Percentiles rank a stretch among this genome's conserved stretches.
These are phyloP conservation scores for Dufourea novaeangliae DNA, from an alignment of 1,140 invertebrate genomes.

Conservation along the genomic window DNA sequence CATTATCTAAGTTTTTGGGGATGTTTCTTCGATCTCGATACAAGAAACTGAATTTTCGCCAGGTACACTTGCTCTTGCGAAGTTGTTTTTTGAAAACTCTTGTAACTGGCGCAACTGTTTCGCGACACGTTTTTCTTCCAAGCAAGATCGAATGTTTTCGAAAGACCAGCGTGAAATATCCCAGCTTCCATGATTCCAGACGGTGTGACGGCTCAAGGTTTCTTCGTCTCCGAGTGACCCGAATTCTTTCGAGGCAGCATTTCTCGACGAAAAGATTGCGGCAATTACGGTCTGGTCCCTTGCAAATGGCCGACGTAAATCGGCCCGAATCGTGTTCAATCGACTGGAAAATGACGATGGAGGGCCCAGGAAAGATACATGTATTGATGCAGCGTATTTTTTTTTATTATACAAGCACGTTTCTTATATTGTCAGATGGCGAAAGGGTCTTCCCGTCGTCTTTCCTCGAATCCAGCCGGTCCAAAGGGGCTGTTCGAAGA, in stretches of 20 bases:
- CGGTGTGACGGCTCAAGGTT: too few relatives aligned
- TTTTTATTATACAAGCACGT: not conserved
- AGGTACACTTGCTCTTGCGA: not conserved
- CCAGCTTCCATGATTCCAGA: too few relatives aligned
- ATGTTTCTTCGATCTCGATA: slow-evolving; percentile 30
- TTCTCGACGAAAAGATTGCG: too few relatives aligned
- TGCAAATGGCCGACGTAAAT: too few relatives aligned
- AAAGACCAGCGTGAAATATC: too few relatives aligned
- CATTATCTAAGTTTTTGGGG: slow-evolving; percentile 14
- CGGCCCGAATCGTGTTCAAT: slow-evolving; percentile 21
- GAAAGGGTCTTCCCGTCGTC: not conserved
- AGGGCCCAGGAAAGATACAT: not conserved
- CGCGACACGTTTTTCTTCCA: too few relatives aligned
- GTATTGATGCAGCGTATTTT: not conserved
- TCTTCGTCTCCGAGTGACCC: too few relatives aligned
- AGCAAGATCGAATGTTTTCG: too few relatives aligned
- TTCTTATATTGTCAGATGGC: not conserved
- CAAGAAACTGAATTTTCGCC: slow-evolving; percentile 23
- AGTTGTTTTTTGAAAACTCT: slow-evolving; percentile 24
- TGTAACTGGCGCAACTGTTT: not conserved
- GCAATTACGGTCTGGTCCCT: too few relatives aligned
- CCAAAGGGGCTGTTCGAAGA: not conserved
- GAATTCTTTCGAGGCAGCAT: too few relatives aligned
- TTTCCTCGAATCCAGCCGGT: not conserved
- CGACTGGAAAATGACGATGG: not conserved